phyloP scores from a whole-genome alignment of 2,113 vertebrate genomes.

The Hydrochoerus hydrochaeris region DNA sequence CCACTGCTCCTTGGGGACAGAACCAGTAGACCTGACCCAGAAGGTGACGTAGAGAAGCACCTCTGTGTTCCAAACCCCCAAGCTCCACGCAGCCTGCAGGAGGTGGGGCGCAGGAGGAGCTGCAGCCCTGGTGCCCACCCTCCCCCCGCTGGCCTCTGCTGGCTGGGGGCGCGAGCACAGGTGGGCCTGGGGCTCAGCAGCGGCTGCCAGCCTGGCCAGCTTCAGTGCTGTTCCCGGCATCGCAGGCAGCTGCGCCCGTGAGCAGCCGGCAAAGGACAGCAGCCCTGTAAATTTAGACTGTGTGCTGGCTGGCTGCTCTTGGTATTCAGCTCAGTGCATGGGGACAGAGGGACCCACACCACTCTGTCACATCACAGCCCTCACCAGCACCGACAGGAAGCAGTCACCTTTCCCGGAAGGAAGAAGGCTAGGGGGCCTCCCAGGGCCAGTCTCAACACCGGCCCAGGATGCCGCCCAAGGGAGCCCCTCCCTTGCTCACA shows the following conservation, averaged over 20 bases:
- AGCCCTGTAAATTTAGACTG: neutral
- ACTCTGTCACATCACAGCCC: neutral
- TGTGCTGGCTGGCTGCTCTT: neutral
- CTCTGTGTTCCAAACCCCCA: neutral
- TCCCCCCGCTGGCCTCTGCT: neutral
- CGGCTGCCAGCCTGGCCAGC: neutral
- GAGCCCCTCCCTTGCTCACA: constrained; percentile 40
- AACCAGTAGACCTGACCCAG: neutral
- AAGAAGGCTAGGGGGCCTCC: neutral
- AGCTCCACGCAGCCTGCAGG: neutral
- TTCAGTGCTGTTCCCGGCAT: neutral
- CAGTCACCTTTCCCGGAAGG: neutral
- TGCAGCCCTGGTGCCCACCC: too few relatives aligned
- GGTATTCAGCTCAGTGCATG: neutral
- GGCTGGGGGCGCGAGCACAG: neutral
- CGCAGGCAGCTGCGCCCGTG: neutral
- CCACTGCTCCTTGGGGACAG: neutral
- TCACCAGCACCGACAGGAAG: too few relatives aligned
- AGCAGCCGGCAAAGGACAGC: neutral
- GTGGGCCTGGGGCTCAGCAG: rapidly evolving
- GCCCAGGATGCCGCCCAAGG: neutral
- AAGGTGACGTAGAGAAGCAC: neutral
- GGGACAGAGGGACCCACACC: neutral
- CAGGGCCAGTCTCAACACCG: neutral
- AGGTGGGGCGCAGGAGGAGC: neutral